Conservation (phyloP, 2,797 vertebrate species). For the Falco concolor region DNA sequence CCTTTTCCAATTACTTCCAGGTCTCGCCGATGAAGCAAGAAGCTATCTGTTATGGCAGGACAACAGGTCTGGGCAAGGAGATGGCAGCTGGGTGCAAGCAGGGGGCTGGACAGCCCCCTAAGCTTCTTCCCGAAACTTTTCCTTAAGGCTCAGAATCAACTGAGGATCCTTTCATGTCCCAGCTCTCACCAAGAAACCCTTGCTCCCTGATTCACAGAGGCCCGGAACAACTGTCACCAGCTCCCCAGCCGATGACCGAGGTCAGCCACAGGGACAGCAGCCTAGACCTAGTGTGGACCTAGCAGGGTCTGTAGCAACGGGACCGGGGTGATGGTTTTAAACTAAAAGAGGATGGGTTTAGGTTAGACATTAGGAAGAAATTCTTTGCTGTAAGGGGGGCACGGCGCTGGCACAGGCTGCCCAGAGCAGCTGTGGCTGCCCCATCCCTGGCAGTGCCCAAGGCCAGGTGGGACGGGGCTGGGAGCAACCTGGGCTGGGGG, state of each 20-base stretch:
- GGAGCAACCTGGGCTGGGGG: too few species aligned
- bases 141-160: neutral
- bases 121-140: neutral
- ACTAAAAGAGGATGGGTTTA: too few species aligned
- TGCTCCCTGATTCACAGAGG: neutral
- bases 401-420: too few species aligned
- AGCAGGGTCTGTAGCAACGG: too few species aligned
- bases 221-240: neutral
- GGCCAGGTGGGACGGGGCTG: too few species aligned
- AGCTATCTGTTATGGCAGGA: neutral
- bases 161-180: neutral
- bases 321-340: too few species aligned
- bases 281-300: too few species aligned
- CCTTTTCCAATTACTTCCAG: neutral
- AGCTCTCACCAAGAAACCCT: neutral
- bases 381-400: too few species aligned
- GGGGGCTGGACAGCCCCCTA: neutral
- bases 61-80: rapidly evolving
- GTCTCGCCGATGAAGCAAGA: neutral
- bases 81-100: neutral
- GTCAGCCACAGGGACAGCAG: neutral
- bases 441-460: too few species aligned
- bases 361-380: too few species aligned
- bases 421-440: too few species aligned
- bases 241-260: rapidly evolving